Percentiles rank a stretch among this genome's conserved stretches.
Evolutionary conservation across 2,888 invertebrate species (phyloP).

Genomic region (Steinernema hermaphroditum): DNA sequence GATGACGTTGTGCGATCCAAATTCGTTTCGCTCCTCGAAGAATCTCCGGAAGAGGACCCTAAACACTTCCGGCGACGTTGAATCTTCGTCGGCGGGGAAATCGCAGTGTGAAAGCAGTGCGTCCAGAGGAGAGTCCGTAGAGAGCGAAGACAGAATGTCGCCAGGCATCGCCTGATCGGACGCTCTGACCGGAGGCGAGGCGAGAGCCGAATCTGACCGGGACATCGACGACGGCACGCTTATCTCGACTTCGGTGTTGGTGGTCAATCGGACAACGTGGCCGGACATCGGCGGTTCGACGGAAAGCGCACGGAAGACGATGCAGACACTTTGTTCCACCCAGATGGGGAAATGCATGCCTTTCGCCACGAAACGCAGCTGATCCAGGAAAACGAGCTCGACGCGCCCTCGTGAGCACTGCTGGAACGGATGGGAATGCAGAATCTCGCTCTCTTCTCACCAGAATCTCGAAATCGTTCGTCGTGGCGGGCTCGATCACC

Average conservation of each 20-base stretch:
- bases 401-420: constrained; percentile 1
- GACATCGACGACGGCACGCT: neutral
- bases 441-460: neutral
- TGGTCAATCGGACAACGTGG: neutral
- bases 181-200: neutral
- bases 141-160: neutral
- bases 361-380: neutral
- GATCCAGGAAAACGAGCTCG: constrained; percentile 8
- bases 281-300: neutral
- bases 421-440: neutral
- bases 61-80: neutral
- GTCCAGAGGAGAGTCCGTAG: neutral
- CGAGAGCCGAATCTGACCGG: neutral
- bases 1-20: neutral
- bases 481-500: constrained; percentile 10
- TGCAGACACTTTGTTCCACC: constrained; percentile 2
- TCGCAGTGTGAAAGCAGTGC: constrained; percentile 1
- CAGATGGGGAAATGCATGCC: constrained; percentile 22
- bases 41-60: constrained; percentile 5
- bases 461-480: constrained; percentile 17
- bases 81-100: neutral
- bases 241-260: constrained; percentile 2
- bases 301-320: constrained; percentile 1
- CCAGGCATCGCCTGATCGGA: neutral
- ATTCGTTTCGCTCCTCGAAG: neutral